A percentile compares a stretch with the other conserved stretches of the same genome.
phyloP scores from a whole-genome alignment of 2,797 vertebrate genomes.

The Ispidina picta region DNA sequence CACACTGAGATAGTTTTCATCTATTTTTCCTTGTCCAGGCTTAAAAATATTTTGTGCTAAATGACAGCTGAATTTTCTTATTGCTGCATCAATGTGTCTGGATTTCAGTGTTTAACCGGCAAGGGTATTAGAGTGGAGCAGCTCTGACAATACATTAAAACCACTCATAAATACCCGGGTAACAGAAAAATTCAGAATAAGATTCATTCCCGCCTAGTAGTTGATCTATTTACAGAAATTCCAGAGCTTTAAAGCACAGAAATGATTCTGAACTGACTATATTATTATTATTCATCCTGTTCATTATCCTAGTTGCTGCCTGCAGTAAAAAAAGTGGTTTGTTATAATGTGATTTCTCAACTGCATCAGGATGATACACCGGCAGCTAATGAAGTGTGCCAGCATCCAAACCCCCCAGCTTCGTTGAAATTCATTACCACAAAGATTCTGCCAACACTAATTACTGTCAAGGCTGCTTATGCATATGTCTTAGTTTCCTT shows the following conservation, averaged over 20 bases:
- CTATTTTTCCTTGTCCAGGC: background rate
- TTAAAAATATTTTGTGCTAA: background rate
- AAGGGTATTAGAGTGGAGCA: background rate
- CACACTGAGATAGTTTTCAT: background rate
- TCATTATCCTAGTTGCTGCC: slow-evolving; percentile 38
- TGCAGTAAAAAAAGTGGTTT: slow-evolving; percentile 35
- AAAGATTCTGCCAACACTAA: slow-evolving; percentile 48
- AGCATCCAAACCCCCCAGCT: slow-evolving; percentile 13
- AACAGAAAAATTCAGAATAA: background rate
- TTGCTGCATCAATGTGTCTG: background rate
- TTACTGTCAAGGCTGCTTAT: slow-evolving; percentile 59
- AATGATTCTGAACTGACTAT: background rate
- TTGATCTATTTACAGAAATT: slow-evolving; percentile 39
- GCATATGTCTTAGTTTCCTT: slow-evolving; percentile 8
- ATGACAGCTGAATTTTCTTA: background rate
- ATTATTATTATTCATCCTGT: slow-evolving; percentile 49
- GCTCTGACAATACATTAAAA: slow-evolving; percentile 11
- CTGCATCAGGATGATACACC: slow-evolving; percentile 29
- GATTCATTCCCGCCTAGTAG: background rate
- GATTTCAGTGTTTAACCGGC: background rate
- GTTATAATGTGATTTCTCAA: slow-evolving; percentile 58
- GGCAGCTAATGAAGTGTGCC: slow-evolving; percentile 50
- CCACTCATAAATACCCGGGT: background rate
- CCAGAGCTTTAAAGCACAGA: background rate
- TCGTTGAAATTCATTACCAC: slow-evolving; percentile 57